phyloP scores from a whole-genome alignment of 2,797 vertebrate species.

The Pachyuromys duprasi region DNA sequence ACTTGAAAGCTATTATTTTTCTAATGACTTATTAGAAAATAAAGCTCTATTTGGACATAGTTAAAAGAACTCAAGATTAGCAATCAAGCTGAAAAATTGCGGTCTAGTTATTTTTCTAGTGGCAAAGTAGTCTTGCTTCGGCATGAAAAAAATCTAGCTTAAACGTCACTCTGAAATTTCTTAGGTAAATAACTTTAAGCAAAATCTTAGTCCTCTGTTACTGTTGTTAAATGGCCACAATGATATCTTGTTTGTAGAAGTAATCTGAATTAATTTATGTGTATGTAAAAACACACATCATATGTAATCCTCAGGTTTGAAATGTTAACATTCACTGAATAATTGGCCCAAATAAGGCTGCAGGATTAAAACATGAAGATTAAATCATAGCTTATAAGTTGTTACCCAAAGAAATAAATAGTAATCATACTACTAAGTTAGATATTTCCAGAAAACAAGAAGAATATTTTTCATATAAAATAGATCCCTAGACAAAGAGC shows the following conservation, averaged over 20 bases:
- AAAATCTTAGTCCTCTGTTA: neutral
- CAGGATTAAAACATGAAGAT: neutral
- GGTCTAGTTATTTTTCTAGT: neutral
- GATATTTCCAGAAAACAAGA: neutral
- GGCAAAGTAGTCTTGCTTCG: constrained; percentile 34
- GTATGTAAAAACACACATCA: neutral
- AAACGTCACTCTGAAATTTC: constrained; percentile 42
- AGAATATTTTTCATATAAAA: neutral
- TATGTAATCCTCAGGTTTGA: constrained; percentile 17
- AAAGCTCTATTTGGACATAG: constrained; percentile 35
- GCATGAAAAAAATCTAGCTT: constrained; percentile 43
- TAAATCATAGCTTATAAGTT: neutral
- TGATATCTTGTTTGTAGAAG: constrained; percentile 22
- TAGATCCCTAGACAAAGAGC: neutral
- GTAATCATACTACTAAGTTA: neutral
- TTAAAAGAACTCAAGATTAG: constrained; percentile 59
- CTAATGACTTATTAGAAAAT: constrained; percentile 52
- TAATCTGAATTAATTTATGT: constrained; percentile 14
- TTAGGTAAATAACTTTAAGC: constrained; percentile 15
- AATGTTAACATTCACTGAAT: neutral
- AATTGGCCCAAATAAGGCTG: neutral
- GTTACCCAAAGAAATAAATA: neutral
- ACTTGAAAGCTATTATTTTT: constrained; percentile 57
- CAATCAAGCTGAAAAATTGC: constrained; percentile 54
- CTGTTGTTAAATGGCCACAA: neutral